Conservation (phyloP, 2,888 invertebrate species). For the Lasioglossum marginatum region DNA sequence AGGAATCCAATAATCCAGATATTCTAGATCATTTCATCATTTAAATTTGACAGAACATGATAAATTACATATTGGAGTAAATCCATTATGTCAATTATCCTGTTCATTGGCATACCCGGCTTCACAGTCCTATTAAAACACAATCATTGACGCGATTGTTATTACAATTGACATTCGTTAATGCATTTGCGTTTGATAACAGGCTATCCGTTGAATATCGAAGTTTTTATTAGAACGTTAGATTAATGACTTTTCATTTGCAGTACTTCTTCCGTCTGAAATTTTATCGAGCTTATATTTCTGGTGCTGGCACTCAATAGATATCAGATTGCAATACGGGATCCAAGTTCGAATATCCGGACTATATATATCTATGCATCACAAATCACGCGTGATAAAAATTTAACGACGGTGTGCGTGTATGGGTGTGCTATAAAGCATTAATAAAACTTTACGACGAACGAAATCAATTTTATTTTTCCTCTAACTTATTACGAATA, state of each 20-base stretch:
- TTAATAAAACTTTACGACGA: background rate
- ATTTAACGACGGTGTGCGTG: background rate
- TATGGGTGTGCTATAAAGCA: no score
- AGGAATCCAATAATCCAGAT: background rate
- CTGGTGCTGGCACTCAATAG: background rate
- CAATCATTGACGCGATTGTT: background rate
- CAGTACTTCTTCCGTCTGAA: background rate
- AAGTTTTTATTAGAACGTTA: background rate
- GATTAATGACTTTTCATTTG: conserved; percentile 25
- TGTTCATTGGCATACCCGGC: background rate
- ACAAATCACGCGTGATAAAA: background rate
- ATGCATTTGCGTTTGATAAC: background rate
- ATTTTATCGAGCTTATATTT: background rate
- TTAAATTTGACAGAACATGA: background rate
- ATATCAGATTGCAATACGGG: conserved; percentile 1
- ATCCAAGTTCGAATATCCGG: background rate
- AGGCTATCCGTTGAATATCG: background rate
- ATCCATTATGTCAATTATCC: background rate
- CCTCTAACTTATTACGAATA: background rate
- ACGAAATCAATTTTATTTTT: background rate
- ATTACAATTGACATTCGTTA: background rate
- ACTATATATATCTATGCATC: background rate
- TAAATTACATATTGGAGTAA: background rate
- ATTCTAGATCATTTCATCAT: background rate
- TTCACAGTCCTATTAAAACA: background rate